Evolutionary conservation across 2,797 vertebrate species (phyloP), one percentile per base, ranked within the genome.

Genomic region (Lacerta agilis): DNA sequence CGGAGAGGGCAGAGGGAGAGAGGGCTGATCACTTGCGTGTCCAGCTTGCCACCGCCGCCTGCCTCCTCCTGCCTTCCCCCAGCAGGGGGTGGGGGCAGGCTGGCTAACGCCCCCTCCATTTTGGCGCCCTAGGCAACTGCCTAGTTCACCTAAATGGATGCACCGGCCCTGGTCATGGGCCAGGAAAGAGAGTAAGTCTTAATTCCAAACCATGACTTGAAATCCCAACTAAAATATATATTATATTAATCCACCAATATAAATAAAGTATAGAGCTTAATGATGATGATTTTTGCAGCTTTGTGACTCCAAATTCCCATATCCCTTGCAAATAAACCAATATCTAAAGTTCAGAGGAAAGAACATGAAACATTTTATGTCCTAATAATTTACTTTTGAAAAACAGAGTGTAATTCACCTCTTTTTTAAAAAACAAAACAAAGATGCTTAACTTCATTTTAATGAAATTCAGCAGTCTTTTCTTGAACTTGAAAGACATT

Each of bases 391-490:
- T 82, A 41, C 8, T 64, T 64, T 72, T 79, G 49, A 78, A 83
- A 83, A 11, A 43, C n/a, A 83, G 87, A 36, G 33, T 15, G 61
- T 83, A 90, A 72, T 89, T 92, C 69, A 38, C 23, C n/a, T 87
- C n/a, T 4, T 45, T 61, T 91, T 86, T 76, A 71, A 33, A 29
- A 72, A 41, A 4, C 38, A 10, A 58, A 41, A 55, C 49, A 15
- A 15, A 27, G 18, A 64, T 64, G 15, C 10, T 20, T 88, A 72
- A 71, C 25, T 88, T 3, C 61, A 64, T 71, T 45, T 83, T 38
- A 86, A 66, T 88, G 80, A 72, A 91, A 92, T 92, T 92, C 79
- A 13, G 25, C 77, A 89, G 90, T 90, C 79, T 81, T 85, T 86
- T 23, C 0, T 1, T 88, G 77, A 29, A 5, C 58, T 87, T 87